phyloP scores from a whole-genome alignment of 1,140 invertebrate species.

The Drosophila sp. region DNA sequence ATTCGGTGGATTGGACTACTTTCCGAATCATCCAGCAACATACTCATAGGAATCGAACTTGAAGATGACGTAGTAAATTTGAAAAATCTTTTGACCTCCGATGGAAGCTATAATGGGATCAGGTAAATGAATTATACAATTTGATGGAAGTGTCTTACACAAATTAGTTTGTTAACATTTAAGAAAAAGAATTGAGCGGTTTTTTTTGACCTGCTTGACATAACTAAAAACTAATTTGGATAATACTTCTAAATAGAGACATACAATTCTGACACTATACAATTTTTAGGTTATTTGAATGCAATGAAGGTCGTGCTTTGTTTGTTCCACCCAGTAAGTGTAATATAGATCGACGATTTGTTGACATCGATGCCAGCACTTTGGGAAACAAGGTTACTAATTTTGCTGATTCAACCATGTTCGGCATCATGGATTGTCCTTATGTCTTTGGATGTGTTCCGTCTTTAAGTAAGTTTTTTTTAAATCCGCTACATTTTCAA shows the following conservation, averaged over 20 bases:
- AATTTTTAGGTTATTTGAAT: slow-evolving; percentile 60
- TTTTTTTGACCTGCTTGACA: too few species aligned
- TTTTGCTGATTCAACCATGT: slow-evolving; percentile 57
- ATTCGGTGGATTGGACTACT: slow-evolving; percentile 92
- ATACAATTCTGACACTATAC: too few species aligned
- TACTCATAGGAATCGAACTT: slow-evolving; percentile 86
- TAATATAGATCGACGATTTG: slow-evolving; percentile 90
- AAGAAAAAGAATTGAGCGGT: too few species aligned
- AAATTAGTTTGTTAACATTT: background rate
- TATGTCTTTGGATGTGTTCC: slow-evolving; percentile 90
- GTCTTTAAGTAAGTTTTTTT: slow-evolving; percentile 86
- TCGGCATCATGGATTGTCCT: slow-evolving; percentile 87
- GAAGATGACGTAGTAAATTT: slow-evolving; percentile 88
- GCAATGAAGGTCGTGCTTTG: slow-evolving; percentile 85
- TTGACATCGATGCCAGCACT: slow-evolving; percentile 84
- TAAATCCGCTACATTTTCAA: too few species aligned
- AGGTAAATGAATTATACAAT: slow-evolving; percentile 47
- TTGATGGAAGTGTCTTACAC: background rate
- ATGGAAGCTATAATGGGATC: slow-evolving; percentile 89
- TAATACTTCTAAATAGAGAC: too few species aligned
- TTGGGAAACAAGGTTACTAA: slow-evolving; percentile 31
- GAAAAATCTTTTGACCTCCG: slow-evolving; percentile 86
- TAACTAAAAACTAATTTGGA: too few species aligned
- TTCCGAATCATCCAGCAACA: slow-evolving; percentile 60
- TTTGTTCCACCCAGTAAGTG: slow-evolving; percentile 92